phyloP scores from a whole-genome alignment of 2,888 invertebrate species.

The Escarpia spicata region DNA sequence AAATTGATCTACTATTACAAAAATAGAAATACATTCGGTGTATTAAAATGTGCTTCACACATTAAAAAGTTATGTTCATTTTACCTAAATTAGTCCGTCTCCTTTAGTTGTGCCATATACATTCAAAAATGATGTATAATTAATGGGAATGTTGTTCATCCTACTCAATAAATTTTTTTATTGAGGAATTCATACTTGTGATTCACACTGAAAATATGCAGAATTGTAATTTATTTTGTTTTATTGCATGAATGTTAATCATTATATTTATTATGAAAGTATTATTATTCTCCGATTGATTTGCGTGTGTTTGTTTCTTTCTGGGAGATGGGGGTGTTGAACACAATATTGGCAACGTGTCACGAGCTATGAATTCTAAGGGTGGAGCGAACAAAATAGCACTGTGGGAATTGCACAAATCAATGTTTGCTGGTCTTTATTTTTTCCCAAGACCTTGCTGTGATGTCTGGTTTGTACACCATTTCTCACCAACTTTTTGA shows the following conservation, averaged over 20 bases:
- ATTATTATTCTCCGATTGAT: background rate
- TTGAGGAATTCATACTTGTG: background rate
- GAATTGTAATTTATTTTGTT: slow-evolving; percentile 4
- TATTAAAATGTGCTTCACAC: background rate
- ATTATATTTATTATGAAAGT: slow-evolving; percentile 16
- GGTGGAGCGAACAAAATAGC: background rate
- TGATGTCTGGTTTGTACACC: background rate
- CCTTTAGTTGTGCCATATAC: background rate
- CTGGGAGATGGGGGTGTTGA: background rate
- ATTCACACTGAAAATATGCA: background rate
- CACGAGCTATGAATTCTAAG: background rate
- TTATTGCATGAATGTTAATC: background rate
- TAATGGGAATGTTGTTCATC: background rate
- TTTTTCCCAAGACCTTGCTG: background rate
- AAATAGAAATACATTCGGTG: background rate
- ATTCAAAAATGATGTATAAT: background rate
- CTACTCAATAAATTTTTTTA: background rate
- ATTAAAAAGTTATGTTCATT: background rate
- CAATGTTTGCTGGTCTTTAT: background rate
- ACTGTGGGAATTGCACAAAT: background rate
- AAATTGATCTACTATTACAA: background rate
- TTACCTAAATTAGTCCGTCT: background rate
- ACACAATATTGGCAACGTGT: background rate
- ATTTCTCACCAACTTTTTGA: background rate
- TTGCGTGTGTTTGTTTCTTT: background rate